These are phyloP conservation scores for Cladopsammia gracilis DNA, from an alignment of 64 coral and sea anemone species.

Conservation along the genomic window DNA sequence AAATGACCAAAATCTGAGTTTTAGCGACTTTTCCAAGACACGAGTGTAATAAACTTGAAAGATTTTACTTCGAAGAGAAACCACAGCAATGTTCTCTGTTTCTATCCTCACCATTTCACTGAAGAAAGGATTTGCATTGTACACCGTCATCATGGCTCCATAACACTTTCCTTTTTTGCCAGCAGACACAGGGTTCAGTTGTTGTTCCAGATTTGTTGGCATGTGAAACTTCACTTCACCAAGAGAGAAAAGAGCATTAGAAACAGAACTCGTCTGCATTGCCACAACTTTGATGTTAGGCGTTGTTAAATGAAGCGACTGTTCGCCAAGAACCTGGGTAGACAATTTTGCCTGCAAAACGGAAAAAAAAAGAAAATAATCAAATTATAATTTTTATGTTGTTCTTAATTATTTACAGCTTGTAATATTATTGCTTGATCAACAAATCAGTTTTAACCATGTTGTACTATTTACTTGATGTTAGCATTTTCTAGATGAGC, in stretches of 20 bases:
- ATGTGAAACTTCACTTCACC: slow-evolving; percentile 42
- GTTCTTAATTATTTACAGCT: too few relatives aligned
- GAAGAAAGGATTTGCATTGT: slow-evolving; percentile 53
- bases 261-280: slow-evolving; percentile 2
- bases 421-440: too few relatives aligned
- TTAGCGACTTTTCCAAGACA: too few relatives aligned
- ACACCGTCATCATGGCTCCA: slow-evolving; percentile 45
- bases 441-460: too few relatives aligned
- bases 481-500: too few relatives aligned
- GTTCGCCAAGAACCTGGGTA: slow-evolving; percentile 35
- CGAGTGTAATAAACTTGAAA: too few relatives aligned
- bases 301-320: not conserved
- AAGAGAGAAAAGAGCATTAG: not conserved
- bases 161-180: not conserved
- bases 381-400: too few relatives aligned
- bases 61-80: too few relatives aligned
- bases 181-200: slow-evolving; percentile 6
- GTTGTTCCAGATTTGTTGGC: slow-evolving; percentile 33
- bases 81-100: not conserved
- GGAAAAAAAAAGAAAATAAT: not conserved
- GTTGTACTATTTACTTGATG: too few relatives aligned
- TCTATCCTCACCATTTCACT: slow-evolving; percentile 19
- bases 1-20: too few relatives aligned
- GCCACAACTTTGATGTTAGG: slow-evolving; percentile 17
- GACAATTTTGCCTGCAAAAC: slow-evolving; percentile 39